Evolutionary conservation across 2,113 vertebrate genomes (phyloP).

Genomic region (Budorcas taxicolor): DNA sequence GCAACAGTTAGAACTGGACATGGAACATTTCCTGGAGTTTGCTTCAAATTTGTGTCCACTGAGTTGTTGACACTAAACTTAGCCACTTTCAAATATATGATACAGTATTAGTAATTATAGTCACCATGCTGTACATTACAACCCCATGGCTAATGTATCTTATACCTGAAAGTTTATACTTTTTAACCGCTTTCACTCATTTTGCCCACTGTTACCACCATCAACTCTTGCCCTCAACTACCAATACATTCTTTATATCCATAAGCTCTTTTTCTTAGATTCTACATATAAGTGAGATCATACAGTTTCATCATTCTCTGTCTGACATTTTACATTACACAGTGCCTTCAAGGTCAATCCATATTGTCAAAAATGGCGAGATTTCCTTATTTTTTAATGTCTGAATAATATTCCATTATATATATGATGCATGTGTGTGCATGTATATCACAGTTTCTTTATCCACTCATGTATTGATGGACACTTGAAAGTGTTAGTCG

Average conservation of each 20-base stretch:
- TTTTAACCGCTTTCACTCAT: background rate
- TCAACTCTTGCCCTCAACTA: background rate
- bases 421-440: background rate
- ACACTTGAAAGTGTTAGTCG: background rate
- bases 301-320: background rate
- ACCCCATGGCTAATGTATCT: background rate
- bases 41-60: background rate
- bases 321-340: background rate
- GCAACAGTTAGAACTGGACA: background rate
- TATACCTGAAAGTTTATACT: background rate
- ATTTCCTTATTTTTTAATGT: background rate
- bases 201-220: background rate
- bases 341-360: background rate
- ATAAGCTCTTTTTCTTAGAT: background rate
- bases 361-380: background rate
- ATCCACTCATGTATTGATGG: background rate
- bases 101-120: background rate
- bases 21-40: background rate
- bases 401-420: background rate
- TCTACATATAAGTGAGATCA: background rate
- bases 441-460: background rate
- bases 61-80: background rate
- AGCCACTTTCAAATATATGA: background rate
- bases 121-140: background rate
- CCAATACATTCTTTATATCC: background rate